These are phyloP conservation scores for Drosophila tripunctata DNA, from an alignment of 2,888 invertebrate genomes.

Conservation along the genomic window DNA sequence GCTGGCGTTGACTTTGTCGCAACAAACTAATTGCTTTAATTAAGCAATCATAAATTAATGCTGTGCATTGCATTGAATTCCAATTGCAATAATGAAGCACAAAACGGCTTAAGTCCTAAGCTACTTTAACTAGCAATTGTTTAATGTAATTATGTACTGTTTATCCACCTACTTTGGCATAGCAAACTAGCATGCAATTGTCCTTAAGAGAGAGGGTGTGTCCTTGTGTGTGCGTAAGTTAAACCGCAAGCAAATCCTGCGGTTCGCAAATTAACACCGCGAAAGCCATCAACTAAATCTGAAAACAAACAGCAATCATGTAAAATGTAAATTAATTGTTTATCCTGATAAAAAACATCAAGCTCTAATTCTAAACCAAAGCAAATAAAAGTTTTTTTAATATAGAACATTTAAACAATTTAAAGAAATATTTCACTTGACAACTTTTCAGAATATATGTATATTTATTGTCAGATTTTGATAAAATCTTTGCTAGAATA, in stretches of 20 bases:
- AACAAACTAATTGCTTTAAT: slow-evolving; percentile 72
- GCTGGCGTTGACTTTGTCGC: slow-evolving; percentile 26
- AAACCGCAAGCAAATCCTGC: slow-evolving; percentile 49
- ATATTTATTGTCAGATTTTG: too few relatives aligned
- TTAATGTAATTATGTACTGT: slow-evolving; percentile 58
- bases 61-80: slow-evolving; percentile 29
- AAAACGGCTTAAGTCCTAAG: slow-evolving; percentile 48
- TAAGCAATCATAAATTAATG: slow-evolving; percentile 76
- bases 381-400: too few relatives aligned
- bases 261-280: slow-evolving; percentile 56
- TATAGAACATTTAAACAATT: too few relatives aligned
- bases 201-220: slow-evolving; percentile 5
- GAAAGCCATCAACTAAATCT: neutral
- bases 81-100: slow-evolving; percentile 6
- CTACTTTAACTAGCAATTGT: slow-evolving; percentile 54
- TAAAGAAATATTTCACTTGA: too few relatives aligned
- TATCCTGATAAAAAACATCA: too few relatives aligned
- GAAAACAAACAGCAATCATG: neutral
- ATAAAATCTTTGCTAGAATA: too few relatives aligned
- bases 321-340: slow-evolving; percentile 26
- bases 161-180: too few relatives aligned
- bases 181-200: too few relatives aligned
- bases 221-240: slow-evolving; percentile 14
- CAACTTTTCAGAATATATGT: too few relatives aligned
- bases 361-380: too few relatives aligned